Evolutionary conservation across 2,113 vertebrate genomes (phyloP).

Genomic region (Sakesphorus luctuosus): DNA sequence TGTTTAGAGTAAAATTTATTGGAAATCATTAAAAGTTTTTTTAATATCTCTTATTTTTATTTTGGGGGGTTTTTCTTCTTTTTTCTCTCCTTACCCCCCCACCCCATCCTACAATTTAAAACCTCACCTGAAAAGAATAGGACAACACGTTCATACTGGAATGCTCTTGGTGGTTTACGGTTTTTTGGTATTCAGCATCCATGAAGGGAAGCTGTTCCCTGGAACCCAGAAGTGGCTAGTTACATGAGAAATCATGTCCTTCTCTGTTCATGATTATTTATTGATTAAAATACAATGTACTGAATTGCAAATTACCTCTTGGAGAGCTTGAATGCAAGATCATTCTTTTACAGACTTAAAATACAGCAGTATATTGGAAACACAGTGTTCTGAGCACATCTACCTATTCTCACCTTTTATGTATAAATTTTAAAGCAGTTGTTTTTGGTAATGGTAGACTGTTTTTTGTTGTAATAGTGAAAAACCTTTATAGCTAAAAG

Average conservation of each 20-base stretch:
- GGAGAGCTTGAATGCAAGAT: neutral
- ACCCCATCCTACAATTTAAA: neutral
- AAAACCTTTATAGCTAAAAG: neutral
- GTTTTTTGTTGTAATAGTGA: neutral
- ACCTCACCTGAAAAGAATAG: neutral
- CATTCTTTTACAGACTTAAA: neutral
- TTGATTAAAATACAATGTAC: neutral
- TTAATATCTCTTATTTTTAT: neutral
- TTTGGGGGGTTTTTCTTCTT: fast-evolving
- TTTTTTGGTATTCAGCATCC: neutral
- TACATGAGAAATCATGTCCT: neutral
- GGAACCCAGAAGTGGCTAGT: neutral
- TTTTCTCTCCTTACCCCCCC: too few species aligned
- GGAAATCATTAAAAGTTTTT: neutral
- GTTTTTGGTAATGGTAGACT: neutral
- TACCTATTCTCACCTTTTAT: neutral
- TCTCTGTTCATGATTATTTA: constrained; percentile 2
- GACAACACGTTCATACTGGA: neutral
- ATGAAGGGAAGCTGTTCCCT: neutral
- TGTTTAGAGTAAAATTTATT: neutral
- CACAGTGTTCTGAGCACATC: neutral
- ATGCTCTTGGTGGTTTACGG: neutral
- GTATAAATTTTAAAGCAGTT: neutral
- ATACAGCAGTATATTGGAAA: neutral
- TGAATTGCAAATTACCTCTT: constrained; percentile 13